Evolutionary conservation across 2,113 vertebrate species (phyloP).

Genomic region (Micronycteris hirsuta): DNA sequence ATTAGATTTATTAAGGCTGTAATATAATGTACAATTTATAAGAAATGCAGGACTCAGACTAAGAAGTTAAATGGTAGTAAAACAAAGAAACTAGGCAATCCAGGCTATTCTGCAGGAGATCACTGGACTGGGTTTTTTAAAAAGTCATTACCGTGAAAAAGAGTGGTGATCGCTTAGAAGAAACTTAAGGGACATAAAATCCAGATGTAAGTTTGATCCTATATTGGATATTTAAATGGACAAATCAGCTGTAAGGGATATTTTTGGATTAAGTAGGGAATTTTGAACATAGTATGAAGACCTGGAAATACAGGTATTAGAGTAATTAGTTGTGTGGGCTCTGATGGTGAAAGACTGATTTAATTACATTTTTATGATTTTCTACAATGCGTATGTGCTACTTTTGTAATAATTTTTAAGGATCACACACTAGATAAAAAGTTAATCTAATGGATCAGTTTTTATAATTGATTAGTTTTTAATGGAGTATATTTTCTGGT

Average conservation of each 20-base stretch:
- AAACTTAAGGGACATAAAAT: background rate
- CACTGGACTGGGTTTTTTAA: background rate
- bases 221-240: background rate
- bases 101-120: background rate
- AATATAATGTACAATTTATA: background rate
- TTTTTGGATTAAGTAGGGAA: background rate
- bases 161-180: background rate
- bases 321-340: background rate
- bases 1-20: background rate
- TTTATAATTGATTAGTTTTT: slow-evolving; percentile 9
- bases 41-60: background rate
- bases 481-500: background rate
- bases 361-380: background rate
- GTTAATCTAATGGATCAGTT: background rate
- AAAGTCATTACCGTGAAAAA: background rate
- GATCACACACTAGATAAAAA: background rate
- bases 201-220: background rate
- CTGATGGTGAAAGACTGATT: background rate
- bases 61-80: background rate
- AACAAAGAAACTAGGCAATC: background rate
- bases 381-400: background rate
- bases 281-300: background rate
- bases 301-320: background rate
- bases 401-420: background rate
- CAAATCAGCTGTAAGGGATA: background rate